Evolutionary conservation across 2,888 invertebrate species (phyloP).

Genomic region (Antheraea yamamai): DNA sequence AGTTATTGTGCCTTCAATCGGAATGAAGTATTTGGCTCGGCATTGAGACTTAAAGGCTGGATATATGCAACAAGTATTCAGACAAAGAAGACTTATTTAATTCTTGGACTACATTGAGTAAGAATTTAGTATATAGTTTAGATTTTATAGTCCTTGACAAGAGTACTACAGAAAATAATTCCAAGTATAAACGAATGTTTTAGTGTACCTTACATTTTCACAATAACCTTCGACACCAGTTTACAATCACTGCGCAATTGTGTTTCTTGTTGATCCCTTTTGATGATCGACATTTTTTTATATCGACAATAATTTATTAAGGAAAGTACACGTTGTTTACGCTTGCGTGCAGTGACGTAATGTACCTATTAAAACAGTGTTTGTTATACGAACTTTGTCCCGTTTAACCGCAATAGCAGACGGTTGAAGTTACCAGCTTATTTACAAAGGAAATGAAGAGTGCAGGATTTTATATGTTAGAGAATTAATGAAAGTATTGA

Average conservation of each 20-base stretch:
- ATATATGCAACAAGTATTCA: no score
- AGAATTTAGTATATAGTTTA: no score
- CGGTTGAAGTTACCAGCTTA: conserved; percentile 2
- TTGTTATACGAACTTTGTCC: conserved; percentile 29
- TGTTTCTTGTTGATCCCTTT: background rate
- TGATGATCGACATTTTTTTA: background rate
- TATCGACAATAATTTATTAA: conserved; percentile 1
- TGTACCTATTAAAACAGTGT: conserved; percentile 21
- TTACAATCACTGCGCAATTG: background rate
- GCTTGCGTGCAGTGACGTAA: conserved; percentile 26
- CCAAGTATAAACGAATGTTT: background rate
- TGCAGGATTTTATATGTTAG: background rate
- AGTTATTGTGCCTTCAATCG: no score
- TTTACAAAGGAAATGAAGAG: background rate
- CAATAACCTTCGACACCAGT: background rate
- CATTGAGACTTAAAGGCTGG: no score
- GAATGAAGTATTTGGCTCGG: no score
- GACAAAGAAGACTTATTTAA: no score
- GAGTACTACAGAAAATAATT: background rate
- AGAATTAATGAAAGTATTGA: background rate
- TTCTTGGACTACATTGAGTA: no score
- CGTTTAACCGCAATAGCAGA: conserved; percentile 23
- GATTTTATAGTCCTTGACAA: background rate
- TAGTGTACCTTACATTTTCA: background rate
- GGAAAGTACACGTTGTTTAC: background rate